phyloP scores from a whole-genome alignment of 2,113 vertebrate species.

The Lates calcarifer region DNA sequence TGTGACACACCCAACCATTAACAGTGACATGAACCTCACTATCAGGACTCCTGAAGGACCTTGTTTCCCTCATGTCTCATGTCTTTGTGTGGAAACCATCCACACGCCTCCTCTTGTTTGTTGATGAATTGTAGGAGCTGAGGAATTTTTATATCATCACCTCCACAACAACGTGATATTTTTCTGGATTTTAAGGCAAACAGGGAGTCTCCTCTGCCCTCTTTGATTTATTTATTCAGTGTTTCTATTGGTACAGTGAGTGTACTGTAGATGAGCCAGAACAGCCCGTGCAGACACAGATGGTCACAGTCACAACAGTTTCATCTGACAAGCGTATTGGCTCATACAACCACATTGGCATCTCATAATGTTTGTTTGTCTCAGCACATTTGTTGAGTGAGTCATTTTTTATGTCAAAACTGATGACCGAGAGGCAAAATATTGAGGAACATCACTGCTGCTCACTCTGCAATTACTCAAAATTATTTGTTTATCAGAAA shows the following conservation, averaged over 20 bases:
- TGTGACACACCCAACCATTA: neutral
- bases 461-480: neutral
- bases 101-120: neutral
- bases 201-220: neutral
- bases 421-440: neutral
- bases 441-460: neutral
- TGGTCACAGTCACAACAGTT: constrained; percentile 44
- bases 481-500: neutral
- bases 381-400: constrained; percentile 13
- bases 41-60: neutral
- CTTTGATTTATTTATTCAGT: neutral
- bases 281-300: constrained; percentile 30
- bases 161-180: neutral
- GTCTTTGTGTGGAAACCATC: neutral
- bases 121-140: neutral
- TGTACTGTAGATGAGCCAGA: constrained; percentile 6
- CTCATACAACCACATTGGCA: constrained; percentile 5
- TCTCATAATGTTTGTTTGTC: constrained; percentile 17
- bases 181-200: constrained; percentile 6
- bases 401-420: neutral
- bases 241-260: neutral
- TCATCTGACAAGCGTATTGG: constrained; percentile 18
- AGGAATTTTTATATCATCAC: neutral
- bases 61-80: neutral
- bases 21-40: neutral